phyloP scores from a whole-genome alignment of 1,140 invertebrate species.

The Dendrolimus punctatus region DNA sequence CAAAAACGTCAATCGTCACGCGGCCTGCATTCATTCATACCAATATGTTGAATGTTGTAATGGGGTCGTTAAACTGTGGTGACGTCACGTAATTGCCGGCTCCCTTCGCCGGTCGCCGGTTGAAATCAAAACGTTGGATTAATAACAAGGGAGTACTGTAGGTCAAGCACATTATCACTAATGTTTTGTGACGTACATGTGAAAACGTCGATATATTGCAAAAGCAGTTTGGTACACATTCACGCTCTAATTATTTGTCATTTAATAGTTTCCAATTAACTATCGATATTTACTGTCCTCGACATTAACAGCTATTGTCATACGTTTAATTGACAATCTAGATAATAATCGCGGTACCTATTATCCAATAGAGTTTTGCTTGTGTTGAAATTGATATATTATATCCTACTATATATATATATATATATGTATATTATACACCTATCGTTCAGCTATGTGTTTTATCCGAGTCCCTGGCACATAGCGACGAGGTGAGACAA shows the following conservation, averaged over 20 bases:
- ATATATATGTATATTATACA: too few relatives aligned
- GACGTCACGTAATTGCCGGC: conserved; percentile 69
- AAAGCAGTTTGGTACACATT: too few relatives aligned
- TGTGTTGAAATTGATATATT: too few relatives aligned
- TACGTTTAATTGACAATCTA: too few relatives aligned
- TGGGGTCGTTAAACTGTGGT: conserved; percentile 67
- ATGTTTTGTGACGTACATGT: neutral
- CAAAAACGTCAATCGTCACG: conserved; percentile 59
- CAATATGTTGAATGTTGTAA: conserved; percentile 57
- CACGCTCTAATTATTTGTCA: neutral
- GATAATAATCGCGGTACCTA: too few relatives aligned
- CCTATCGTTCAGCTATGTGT: too few relatives aligned
- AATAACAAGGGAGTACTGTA: conserved; percentile 67
- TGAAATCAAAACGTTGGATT: conserved; percentile 67
- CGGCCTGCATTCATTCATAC: conserved; percentile 66
- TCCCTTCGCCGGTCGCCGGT: conserved; percentile 55
- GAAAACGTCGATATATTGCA: neutral
- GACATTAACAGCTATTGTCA: too few relatives aligned
- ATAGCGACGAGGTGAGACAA: too few relatives aligned
- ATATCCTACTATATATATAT: too few relatives aligned
- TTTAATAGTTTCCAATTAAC: neutral
- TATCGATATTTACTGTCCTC: too few relatives aligned
- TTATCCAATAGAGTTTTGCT: too few relatives aligned
- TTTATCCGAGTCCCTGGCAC: too few relatives aligned
- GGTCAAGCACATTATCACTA: conserved; percentile 63